phyloP scores from a whole-genome alignment of 2,113 vertebrate genomes.

The Cnemophilus loriae region DNA sequence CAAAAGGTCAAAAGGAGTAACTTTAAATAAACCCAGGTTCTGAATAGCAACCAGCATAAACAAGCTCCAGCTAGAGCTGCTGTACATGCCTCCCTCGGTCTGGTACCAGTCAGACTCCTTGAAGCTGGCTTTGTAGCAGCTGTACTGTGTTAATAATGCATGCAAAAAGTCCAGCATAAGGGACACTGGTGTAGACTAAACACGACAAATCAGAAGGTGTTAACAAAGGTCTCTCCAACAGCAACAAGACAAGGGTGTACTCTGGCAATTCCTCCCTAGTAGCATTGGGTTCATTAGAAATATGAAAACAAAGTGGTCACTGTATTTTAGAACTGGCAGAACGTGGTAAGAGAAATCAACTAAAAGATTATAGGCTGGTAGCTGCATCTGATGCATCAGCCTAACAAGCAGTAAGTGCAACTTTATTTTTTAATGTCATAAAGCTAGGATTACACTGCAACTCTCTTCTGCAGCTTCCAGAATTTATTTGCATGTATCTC shows the following conservation, averaged over 20 bases:
- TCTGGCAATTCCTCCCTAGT: background rate
- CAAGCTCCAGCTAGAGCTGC: slow-evolving; percentile 11
- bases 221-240: slow-evolving; percentile 1
- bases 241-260: background rate
- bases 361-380: background rate
- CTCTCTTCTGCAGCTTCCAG: background rate
- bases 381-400: background rate
- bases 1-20: slow-evolving; percentile 48
- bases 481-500: background rate
- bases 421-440: background rate
- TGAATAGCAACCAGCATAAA: slow-evolving; percentile 54
- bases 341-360: background rate
- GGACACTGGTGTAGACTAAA: slow-evolving; percentile 43
- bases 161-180: background rate
- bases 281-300: background rate
- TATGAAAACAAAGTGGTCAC: background rate
- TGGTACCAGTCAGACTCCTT: slow-evolving; percentile 21
- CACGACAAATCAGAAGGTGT: background rate
- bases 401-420: background rate
- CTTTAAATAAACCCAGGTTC: slow-evolving; percentile 57
- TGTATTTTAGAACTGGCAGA: background rate
- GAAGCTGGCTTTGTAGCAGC: slow-evolving; percentile 44
- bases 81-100: background rate
- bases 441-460: background rate
- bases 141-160: slow-evolving; percentile 28